Evolutionary conservation across 2,888 invertebrate species (phyloP), one percentile per base, ranked within the genome.

Genomic region (Spialia ferax): DNA sequence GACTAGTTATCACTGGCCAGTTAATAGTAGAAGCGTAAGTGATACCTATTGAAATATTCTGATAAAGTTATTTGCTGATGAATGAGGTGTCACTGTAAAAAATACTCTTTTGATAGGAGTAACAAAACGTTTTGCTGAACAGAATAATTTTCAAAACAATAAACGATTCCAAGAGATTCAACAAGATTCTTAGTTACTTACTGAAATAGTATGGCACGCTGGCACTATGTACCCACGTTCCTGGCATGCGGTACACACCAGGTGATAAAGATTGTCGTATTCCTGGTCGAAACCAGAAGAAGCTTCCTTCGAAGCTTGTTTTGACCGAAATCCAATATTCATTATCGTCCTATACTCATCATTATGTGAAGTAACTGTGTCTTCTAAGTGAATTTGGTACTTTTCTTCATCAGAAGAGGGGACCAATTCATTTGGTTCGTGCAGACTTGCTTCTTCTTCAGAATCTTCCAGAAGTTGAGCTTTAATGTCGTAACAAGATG

Each of bases 321-420:
- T 35, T 5, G 35, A 26, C 38, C 38, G 18, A 3, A 20, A 32
- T n/a, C 20, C 11, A n/a, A n/a, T n/a, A 6, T 20, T 20, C 1
- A 5, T 29, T 29, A 0, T 20, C 29, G 3, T 6, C 0, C n/a
- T 22, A 4, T 20, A 18, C 13, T 50, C 0, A n/a, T 50, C 7
- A 52, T 22, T 22, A 10, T 26, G 23, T n/a, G 8, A 23, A 26
- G 23, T 60, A 50, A 32, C 32, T 10, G 15, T 10, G 18, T 55
- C 26, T 29, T 55, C 26, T 18, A 11, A 13, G 10, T 26, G 13
- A 20, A 15, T 23, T 0, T 18, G 18, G 7, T 18, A 60, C 38
- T 29, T 45, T 22, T 65, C 64, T 38, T 65, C 65, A 8, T 65
- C 65, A 4, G 64, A 64, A 50, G 65, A 65, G 1, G 65, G 65